phyloP scores from a whole-genome alignment of 2,888 invertebrate species.

The Drosophila bunnanda region DNA sequence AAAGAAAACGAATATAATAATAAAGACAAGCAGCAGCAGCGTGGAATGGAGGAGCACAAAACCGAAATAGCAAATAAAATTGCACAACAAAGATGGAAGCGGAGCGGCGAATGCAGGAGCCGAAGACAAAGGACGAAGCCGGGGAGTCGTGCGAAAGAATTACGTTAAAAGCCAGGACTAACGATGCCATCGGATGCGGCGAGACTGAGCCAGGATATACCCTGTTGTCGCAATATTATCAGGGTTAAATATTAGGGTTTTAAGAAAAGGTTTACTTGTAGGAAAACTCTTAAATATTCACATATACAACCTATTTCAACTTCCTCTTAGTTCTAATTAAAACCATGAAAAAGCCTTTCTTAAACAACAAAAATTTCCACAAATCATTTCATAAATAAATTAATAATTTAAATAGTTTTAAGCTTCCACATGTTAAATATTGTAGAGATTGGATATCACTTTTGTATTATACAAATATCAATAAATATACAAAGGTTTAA shows the following conservation, averaged over 20 bases:
- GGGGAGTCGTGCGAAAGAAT: conserved; percentile 19
- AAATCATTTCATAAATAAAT: background rate
- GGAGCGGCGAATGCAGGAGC: conserved; percentile 26
- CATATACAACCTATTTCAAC: background rate
- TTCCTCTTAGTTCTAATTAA: no score
- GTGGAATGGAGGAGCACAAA: conserved; percentile 38
- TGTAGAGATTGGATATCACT: background rate
- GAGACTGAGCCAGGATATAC: background rate
- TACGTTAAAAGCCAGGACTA: conserved; percentile 37
- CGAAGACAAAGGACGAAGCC: conserved; percentile 3
- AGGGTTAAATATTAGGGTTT: background rate
- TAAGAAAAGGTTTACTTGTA: background rate
- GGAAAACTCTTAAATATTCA: no score
- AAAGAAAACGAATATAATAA: conserved; percentile 14
- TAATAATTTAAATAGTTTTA: background rate
- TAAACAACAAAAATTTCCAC: no score
- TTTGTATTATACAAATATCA: background rate
- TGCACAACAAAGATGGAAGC: conserved; percentile 70
- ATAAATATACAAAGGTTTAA: background rate
- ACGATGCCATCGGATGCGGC: background rate
- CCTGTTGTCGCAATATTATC: background rate
- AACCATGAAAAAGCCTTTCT: no score
- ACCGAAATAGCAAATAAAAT: conserved; percentile 64
- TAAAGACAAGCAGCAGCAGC: conserved; percentile 43
- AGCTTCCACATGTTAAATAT: background rate